Evolutionary conservation across 2,797 vertebrate species (phyloP), one percentile per base, ranked within the genome.

Genomic region (Sorex maritimensis): DNA sequence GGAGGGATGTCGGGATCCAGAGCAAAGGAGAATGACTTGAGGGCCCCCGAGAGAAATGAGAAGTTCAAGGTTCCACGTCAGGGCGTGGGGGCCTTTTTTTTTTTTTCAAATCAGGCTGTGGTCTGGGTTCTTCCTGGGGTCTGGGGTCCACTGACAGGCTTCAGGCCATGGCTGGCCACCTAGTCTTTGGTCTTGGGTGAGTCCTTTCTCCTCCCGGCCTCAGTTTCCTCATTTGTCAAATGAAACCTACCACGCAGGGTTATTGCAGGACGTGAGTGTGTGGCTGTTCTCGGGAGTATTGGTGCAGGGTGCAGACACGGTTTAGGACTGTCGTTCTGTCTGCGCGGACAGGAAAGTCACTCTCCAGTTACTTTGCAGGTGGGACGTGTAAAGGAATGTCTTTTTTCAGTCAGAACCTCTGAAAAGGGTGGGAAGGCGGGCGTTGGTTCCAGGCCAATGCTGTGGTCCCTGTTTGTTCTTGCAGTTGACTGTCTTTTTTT

Each of bases 141-240:
- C n/a, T 11, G 12, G 0, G 19, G 6, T 23, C 78, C 12, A 2
- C 17, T 46, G 65, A 0, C 15, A n/a, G 55, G 23, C 75, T 63
- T n/a, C 23, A 28, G 28, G 24, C 30, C 46, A 73, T 55, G 30
- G 55, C 49, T 7, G 8, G 49, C 12, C n/a, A 0, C 30, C 4
- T 0, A 41, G 12, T 30, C 67, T 0, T 2, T 63, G 28, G 81
- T 52, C 24, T 15, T 12, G 52, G 11, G 10, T 12, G 6, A 21
- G 28, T 61, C 0, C 0, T 65, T 55, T 63, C 55, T 68, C 49
- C 52, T 19, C 73, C 75, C 1, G 0, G 81, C 38, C 79, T 92
- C 72, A 13, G 81, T 92, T 82, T 95, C 49, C 67, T 91, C 69
- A 1, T 61, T 69, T 89, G 69, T 44, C 67, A 55, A 24, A 3